Evolutionary conservation across 2,888 invertebrate species (phyloP).

Genomic region (Clitarchus hookeri): DNA sequence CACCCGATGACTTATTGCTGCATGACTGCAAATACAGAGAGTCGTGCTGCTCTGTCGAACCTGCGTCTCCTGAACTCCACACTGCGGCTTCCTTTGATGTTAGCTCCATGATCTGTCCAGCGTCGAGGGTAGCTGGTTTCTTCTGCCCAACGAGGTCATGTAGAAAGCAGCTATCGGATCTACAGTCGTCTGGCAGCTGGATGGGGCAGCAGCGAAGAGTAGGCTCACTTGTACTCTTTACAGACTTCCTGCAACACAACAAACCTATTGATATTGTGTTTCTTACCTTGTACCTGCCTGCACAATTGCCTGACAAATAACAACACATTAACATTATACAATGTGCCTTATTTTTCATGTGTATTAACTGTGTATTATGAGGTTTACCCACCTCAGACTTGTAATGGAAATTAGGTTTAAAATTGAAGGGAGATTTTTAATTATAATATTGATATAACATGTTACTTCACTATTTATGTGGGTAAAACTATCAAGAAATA

Average conservation of each 20-base stretch:
- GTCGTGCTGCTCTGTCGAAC: not conserved
- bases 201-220: not conserved
- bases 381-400: no score
- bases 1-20: not conserved
- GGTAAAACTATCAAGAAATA: no score
- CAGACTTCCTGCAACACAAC: not conserved
- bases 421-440: no score
- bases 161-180: not conserved
- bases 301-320: no score
- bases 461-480: no score
- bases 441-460: no score
- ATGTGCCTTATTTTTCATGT: no score
- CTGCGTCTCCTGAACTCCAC: not conserved
- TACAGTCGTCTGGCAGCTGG: not conserved
- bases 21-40: no score
- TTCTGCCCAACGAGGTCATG: not conserved
- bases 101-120: not conserved
- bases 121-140: not conserved
- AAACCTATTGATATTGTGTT: not conserved
- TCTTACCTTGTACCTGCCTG: not conserved
- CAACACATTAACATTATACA: no score
- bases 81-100: not conserved
- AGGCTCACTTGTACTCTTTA: not conserved
- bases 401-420: no score
- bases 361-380: no score